Evolutionary conservation across 2,888 invertebrate species (phyloP), one percentile per base, ranked within the genome.

Genomic region (Elaeidobius kamerunicus): DNA sequence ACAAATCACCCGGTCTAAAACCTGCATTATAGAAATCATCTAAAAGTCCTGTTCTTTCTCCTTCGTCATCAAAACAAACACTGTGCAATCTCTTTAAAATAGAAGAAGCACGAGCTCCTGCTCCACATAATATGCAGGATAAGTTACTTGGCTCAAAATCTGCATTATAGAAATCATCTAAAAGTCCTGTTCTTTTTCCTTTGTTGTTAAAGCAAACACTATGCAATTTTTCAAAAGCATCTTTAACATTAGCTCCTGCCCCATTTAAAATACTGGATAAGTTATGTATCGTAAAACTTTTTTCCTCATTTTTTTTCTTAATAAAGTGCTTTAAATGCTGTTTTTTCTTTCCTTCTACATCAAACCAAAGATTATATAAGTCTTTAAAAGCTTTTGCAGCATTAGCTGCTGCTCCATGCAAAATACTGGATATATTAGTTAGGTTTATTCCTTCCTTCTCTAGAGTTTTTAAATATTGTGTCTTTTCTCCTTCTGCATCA

Each of bases 201-300:
- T 63, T 39, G 20, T 53, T 59, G 44, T 64, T 61, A 61, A 68
- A 65, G 61, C 64, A 67, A 42, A 66, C 50, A 44, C 61, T 54
- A 60, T 63, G 63, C 52, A 67, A 63, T 51, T 62, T 61, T 63
- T 65, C 61, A 58, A 67, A 68, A 45, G 63, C 60, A 53, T 52
- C 54, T 17, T 57, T 38, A 54, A 61, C 61, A 44, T 62, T 61
- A 42, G 56, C 54, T 55, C 66, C 58, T 61, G 55, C 55, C 19
- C 55, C 52, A 57, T 49, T 47, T 57, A 57, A 59, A 48, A 57
- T 59, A 52, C 59, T 42, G 28, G 55, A 53, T 38, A 57, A 48
- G 44, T 53, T 52, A 53, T 15, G 7, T 14, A 46, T 32, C 18
- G 14, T 42, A 47, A 56, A 51, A 23, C 20, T 20, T 14, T 16